Base-by-base conservation (phyloP, 2,888 invertebrate species). In the Dinocampus coccinellae region DNA sequence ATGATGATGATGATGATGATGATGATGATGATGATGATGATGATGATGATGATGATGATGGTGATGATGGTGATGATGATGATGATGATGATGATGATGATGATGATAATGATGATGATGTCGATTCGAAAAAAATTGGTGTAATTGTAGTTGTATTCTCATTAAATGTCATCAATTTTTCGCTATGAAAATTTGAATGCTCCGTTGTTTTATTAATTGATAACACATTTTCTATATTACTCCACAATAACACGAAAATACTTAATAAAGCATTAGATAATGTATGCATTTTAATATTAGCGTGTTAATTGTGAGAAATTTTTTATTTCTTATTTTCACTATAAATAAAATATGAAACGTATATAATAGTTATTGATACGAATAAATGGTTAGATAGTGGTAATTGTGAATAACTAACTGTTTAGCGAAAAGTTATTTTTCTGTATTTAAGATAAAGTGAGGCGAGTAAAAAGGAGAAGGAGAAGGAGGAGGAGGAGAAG, bases 401-500 rank as follows among this genome's bases (percentile, higher is more conserved):
- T 26, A 34, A 39, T 52, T 63, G 47, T 66, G 47, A 26, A 36
- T n/a, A 47, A 64, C 53, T 4, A 29, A 63, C 42, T 63, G 62
- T 22, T 55, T 22, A 24, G 72, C 70, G 72, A 70, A 65, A 47
- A 29, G 22, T 42, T 69, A 64, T 66, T 72, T 73, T 73, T 72
- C n/a, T n/a, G n/a, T 53, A 60, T 34, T 65, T 70, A 65, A 61
- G 34, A 67, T 61, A 55, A 73, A 76, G 29, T 4, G 29, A 7
- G 29, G 29, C 29, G n/a, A n/a, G n/a, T 29, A 29, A 29, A 29
- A 29, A 29, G 29, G 29, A 29, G 7, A 29, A 7, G 29, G 29
- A 7, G 29, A 16, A 39, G 1, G 3, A 7, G 6, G 20, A 13
- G 42, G 3, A 6, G 47, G 47, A n/a, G 16, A 75, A n/a, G n/a